Base-by-base conservation (phyloP, 1,140 invertebrate species). In the Prorops nasuta region DNA sequence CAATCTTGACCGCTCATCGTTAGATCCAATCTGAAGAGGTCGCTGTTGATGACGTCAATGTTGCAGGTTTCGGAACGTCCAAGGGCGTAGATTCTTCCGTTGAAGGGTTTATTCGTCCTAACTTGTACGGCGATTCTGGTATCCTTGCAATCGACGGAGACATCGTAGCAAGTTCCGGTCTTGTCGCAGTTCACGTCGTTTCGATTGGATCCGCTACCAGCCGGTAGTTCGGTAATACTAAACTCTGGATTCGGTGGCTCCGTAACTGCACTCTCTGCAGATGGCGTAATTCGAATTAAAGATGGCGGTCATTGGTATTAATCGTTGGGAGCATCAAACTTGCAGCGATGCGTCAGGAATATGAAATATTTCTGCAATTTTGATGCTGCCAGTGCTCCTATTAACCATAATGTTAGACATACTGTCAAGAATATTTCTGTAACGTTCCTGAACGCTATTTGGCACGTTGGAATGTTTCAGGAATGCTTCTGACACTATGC, bases 61-160 rank as follows among this genome's bases (percentile, higher is more conserved):
- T 96, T 96, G 76, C 94, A 96, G 15, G 93, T 96, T 74, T 96
- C 93, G 0, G 91, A 94, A 45, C 93, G 83, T 15, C 93, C 94
- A 54, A 96, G 76, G 18, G 93, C 92, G 66, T 96, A 96, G 69
- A 96, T 93, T 47, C 94, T 84, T 3, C 94, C 94, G 63, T 95
- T 96, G 80, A 96, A 96, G 7, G 92, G 91, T 60, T 92, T 91
- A 74, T 94, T 95, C 3, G 93, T 95, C 50, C 88, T 82, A 2
- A 96, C 92, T 77, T 92, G 90, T 1, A 96, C 91, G 1, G 92
- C 90, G 58, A 96, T 96, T 61, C 90, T 82, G 8, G 92, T 95
- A 71, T 96, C 94, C 71, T 95, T 96, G 78, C 94, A 96, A 67
- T 94, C 89, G 1, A 96, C 92, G 21, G 90, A 88, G 35, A 96